phyloP scores from a whole-genome alignment of 2,888 invertebrate genomes.

The Stictocephala bisonia region DNA sequence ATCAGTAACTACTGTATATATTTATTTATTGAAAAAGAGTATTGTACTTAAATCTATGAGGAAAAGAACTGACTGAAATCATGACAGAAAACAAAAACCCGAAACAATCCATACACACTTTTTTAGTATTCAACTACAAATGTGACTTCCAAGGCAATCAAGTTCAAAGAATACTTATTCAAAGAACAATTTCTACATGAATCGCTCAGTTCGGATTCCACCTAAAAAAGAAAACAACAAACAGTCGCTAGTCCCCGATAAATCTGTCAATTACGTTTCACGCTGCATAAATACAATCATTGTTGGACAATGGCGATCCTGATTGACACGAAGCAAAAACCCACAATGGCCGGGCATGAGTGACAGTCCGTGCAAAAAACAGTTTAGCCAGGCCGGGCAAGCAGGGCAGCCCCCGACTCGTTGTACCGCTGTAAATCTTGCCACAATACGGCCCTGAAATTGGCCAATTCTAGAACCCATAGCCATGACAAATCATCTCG shows the following conservation, averaged over 20 bases:
- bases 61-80: no score
- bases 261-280: constrained; percentile 42
- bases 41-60: no score
- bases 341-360: constrained; percentile 25
- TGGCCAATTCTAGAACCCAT: not conserved
- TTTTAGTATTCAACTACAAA: no score
- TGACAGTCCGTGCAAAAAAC: constrained; percentile 35
- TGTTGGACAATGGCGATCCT: constrained; percentile 36
- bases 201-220: no score
- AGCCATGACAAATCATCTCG: not conserved
- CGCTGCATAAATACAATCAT: constrained; percentile 41
- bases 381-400: not conserved
- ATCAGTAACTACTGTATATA: no score
- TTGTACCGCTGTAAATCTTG: not conserved
- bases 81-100: no score
- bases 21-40: no score
- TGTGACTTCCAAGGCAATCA: no score
- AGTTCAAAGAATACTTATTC: no score
- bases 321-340: constrained; percentile 31
- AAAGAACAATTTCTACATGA: no score
- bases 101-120: no score
- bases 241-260: constrained; percentile 14
- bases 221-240: constrained; percentile 18
- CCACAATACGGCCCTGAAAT: not conserved
- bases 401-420: not conserved